These are phyloP conservation scores for Zaprionus nigranus DNA, from an alignment of 1,140 invertebrate species.

Conservation along the genomic window DNA sequence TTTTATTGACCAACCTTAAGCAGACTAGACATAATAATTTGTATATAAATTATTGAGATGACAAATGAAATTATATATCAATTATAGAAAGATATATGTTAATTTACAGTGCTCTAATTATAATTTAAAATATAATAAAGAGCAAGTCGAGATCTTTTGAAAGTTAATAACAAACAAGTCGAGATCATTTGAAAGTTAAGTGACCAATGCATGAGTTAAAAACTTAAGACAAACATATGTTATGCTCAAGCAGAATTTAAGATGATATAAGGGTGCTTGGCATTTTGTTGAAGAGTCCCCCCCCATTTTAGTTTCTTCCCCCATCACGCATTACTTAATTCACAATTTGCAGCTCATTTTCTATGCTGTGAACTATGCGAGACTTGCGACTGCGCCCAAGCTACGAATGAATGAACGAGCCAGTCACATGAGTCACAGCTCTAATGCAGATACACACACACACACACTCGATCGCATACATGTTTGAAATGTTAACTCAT, in stretches of 20 bases:
- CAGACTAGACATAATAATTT: too few species aligned
- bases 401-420: constrained; percentile 59
- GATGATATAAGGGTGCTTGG: constrained; percentile 1
- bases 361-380: constrained; percentile 42
- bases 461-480: constrained; percentile 10
- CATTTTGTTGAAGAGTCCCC: background rate
- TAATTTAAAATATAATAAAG: background rate
- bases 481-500: constrained; percentile 72
- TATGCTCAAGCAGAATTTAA: background rate
- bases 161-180: background rate
- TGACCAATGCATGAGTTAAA: too few species aligned
- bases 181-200: too few species aligned
- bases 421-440: constrained; percentile 66
- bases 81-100: background rate
- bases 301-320: background rate
- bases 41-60: background rate
- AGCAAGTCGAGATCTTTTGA: background rate
- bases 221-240: too few species aligned
- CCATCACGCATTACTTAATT: constrained; percentile 31
- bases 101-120: too few species aligned
- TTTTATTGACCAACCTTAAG: too few species aligned
- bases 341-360: constrained; percentile 14
- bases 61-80: background rate
- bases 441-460: constrained; percentile 45
- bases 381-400: constrained; percentile 9